Conservation (phyloP, 2,113 vertebrate genomes). For the Phrynocephalus versicolor region DNA sequence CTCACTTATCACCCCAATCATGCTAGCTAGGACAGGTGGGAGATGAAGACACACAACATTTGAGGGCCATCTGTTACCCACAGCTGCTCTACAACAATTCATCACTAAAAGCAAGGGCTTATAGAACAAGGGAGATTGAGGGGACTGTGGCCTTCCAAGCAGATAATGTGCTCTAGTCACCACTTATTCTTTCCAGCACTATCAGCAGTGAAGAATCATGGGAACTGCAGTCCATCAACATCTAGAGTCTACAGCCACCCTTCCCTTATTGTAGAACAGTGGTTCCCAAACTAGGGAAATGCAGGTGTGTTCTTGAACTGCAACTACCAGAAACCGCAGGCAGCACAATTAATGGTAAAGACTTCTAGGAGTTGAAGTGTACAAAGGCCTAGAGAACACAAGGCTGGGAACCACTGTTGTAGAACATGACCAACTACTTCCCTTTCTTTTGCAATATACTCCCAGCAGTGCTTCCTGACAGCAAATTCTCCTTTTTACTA, state of each 20-base stretch:
- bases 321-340: too few species aligned
- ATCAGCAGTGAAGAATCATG: background rate
- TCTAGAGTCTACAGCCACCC: background rate
- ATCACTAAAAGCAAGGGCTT: background rate
- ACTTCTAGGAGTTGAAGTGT: too few species aligned
- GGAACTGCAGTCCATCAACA: background rate
- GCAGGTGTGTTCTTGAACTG: too few species aligned
- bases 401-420: background rate
- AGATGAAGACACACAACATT: background rate
- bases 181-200: background rate
- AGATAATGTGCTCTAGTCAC: background rate
- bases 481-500: background rate
- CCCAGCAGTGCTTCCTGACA: background rate
- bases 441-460: background rate
- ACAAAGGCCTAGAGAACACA: too few species aligned
- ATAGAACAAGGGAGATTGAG: background rate
- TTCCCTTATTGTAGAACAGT: background rate
- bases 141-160: background rate
- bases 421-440: background rate
- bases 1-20: background rate
- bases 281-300: too few species aligned
- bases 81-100: background rate
- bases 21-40: background rate
- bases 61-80: background rate
- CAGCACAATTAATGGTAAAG: too few species aligned